phyloP scores from a whole-genome alignment of 2,797 vertebrate species.

The Gadopsis bispinosus region DNA sequence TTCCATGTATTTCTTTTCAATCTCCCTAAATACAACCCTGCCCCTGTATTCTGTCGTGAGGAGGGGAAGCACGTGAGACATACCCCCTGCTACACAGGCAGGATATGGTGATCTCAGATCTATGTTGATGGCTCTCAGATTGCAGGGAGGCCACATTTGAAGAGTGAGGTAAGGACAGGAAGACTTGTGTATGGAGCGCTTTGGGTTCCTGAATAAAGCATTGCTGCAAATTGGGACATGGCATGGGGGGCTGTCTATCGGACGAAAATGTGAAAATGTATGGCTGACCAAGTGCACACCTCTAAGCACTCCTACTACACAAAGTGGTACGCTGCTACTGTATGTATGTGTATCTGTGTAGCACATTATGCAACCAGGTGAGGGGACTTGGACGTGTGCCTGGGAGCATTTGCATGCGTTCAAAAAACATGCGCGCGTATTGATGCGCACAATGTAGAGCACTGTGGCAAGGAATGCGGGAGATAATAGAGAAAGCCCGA shows the following conservation, averaged over 20 bases:
- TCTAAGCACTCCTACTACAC: slow-evolving; percentile 13
- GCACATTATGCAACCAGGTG: slow-evolving; percentile 49
- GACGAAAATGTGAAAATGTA: slow-evolving; percentile 11
- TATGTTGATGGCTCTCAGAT: slow-evolving; percentile 26
- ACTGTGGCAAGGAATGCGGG: slow-evolving; percentile 39
- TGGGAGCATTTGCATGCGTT: slow-evolving; percentile 47
- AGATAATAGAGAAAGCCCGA: slow-evolving; percentile 67
- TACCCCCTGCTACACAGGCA: background rate
- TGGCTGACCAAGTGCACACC: slow-evolving; percentile 10
- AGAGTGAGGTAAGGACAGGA: slow-evolving; percentile 29
- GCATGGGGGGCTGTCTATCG: background rate
- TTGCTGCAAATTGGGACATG: slow-evolving; percentile 30
- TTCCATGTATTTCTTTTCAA: slow-evolving; percentile 31
- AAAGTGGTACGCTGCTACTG: background rate
- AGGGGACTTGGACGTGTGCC: slow-evolving; percentile 37
- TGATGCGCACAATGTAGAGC: slow-evolving; percentile 52
- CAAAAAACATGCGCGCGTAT: slow-evolving; percentile 48
- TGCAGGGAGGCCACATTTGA: slow-evolving; percentile 24
- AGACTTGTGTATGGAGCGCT: slow-evolving; percentile 20
- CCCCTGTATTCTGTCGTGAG: slow-evolving; percentile 28
- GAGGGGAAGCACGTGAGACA: background rate
- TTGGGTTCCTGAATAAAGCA: slow-evolving; percentile 40
- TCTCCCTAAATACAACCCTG: slow-evolving; percentile 35
- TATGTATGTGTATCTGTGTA: background rate
- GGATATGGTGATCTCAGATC: slow-evolving; percentile 22